Evolutionary conservation across 2,113 vertebrate species (phyloP).

Genomic region (Vanacampus margaritifer): DNA sequence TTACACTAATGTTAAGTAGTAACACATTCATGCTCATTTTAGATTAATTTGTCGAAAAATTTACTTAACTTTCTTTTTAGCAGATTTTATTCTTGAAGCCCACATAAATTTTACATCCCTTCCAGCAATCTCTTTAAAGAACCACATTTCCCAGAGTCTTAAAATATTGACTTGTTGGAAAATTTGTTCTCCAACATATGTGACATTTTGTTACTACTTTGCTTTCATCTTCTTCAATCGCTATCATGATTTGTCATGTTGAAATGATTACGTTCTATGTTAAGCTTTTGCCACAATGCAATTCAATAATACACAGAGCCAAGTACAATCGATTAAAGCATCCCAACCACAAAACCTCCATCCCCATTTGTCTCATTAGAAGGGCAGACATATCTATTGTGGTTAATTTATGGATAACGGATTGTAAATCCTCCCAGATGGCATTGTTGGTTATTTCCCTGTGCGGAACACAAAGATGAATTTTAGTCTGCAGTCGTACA

Average conservation of each 20-base stretch:
- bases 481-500: slow-evolving; percentile 14
- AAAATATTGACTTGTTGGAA: background rate
- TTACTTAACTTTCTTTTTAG: background rate
- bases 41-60: background rate
- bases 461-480: slow-evolving; percentile 4
- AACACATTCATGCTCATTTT: background rate
- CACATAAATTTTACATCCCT: background rate
- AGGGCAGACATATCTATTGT: background rate
- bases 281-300: background rate
- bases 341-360: background rate
- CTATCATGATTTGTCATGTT: background rate
- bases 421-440: slow-evolving; percentile 21
- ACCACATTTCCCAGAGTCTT: background rate
- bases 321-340: slow-evolving; percentile 9
- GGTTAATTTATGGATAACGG: slow-evolving; percentile 21
- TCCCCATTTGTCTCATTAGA: slow-evolving; percentile 15
- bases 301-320: background rate
- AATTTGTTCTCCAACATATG: background rate
- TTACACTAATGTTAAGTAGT: background rate
- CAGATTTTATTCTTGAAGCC: background rate
- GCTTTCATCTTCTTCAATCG: background rate
- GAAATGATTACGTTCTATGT: background rate
- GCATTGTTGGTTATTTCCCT: slow-evolving; percentile 1
- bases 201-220: background rate
- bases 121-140: background rate